Evolutionary conservation across 2,888 invertebrate genomes (phyloP), one percentile per base, ranked within the genome.

Genomic region (Mamestra brassicae): DNA sequence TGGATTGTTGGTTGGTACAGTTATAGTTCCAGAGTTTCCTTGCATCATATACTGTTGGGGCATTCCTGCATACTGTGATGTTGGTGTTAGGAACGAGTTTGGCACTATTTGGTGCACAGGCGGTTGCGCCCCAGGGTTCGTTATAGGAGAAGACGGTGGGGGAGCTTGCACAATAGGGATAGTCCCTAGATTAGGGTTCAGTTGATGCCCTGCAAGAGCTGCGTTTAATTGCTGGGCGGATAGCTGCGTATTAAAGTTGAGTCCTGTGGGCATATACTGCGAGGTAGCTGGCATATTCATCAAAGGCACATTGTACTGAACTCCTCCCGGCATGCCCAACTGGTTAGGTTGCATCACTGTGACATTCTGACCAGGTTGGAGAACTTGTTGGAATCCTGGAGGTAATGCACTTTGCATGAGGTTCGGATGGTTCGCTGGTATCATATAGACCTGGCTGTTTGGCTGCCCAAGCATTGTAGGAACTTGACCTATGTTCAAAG

Each of bases 331-430:
- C 84, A 96, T 90, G n/a, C 94, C 93, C 3, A 96, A 83, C 74
- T 96, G 96, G 66, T 96, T 96, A 0, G 95, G 95, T 80, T 96
- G 96, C 95, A 96, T 95, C 4, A 96, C 95, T 0, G 96, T 95
- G 1, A 96, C 95, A 66, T 96, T 96, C 74, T 96, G 96, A 0
- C 96, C 96, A 0, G 93, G 91, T 50, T 95, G 95, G 0, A 96
- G 76, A 55, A 96, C 90, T 85, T 96, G 96, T 71, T 96, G 96
- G 26, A 96, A 47, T 0, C 95, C 95, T 10, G 92, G 93, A 0
- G 93, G 94, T 42, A 96, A 70, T 0, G 90, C 91, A 0, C 93
- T 90, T 83, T 96, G 96, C 55, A 96, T 91, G 15, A 96, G 80
- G 74, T 93, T 95, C 0, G 92, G 92, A 80, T 95, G 95, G 77